phyloP scores from a whole-genome alignment of 2,113 vertebrate species.

The Cathartes aura region DNA sequence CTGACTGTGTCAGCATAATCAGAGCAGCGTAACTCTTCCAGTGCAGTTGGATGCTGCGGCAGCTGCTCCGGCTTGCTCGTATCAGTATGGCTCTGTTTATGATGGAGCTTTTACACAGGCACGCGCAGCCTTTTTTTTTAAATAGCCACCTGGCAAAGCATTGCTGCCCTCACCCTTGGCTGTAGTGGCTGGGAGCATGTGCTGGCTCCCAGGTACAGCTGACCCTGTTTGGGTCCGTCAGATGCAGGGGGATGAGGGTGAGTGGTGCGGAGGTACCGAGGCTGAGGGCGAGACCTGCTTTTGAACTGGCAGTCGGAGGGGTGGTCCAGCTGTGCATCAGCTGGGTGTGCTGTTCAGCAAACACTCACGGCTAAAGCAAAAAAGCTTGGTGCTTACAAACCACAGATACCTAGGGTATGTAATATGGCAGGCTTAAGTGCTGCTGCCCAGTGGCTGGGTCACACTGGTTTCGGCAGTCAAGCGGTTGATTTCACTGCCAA shows the following conservation, averaged over 20 bases:
- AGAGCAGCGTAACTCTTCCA: neutral
- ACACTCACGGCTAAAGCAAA: neutral
- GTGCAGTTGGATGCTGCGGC: accelerated
- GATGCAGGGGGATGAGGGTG: accelerated
- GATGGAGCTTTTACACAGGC: neutral
- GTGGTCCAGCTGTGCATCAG: neutral
- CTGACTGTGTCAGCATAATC: neutral
- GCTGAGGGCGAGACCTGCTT: neutral
- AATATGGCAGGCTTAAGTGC: neutral
- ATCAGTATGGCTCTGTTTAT: accelerated
- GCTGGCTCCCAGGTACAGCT: neutral
- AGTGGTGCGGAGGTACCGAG: accelerated
- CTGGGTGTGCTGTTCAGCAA: neutral
- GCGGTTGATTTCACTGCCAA: neutral
- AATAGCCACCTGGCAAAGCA: neutral
- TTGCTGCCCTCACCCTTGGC: neutral
- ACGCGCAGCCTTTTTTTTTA: neutral
- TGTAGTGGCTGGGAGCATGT: neutral
- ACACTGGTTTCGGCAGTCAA: neutral
- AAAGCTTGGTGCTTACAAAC: neutral
- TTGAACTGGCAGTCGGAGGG: neutral
- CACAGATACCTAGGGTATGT: neutral
- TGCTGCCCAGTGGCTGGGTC: neutral
- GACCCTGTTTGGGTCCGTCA: neutral
- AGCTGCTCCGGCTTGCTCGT: neutral